Conservation (phyloP, 2,797 vertebrate genomes). For the Artibeus lituratus region DNA sequence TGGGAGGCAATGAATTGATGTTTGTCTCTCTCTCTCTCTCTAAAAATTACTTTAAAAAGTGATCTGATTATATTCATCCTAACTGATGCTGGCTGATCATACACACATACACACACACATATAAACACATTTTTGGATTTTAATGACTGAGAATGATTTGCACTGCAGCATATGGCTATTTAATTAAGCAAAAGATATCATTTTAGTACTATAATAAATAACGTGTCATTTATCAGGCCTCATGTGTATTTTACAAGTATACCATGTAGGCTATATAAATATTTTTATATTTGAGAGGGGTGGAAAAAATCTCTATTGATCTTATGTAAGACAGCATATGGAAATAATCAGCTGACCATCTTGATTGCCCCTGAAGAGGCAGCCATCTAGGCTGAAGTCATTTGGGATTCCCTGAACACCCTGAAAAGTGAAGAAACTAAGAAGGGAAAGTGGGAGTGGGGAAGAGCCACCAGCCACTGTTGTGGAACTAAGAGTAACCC, state of each 20-base stretch:
- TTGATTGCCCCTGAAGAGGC: neutral
- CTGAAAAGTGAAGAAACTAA: neutral
- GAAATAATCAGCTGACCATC: neutral
- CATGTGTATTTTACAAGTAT: conserved; percentile 45
- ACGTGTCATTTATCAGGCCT: conserved; percentile 57
- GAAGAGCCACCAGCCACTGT: neutral
- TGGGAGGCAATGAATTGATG: neutral
- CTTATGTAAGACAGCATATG: neutral
- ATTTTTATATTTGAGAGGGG: neutral
- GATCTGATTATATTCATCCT: conserved; percentile 22
- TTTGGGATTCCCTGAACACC: neutral
- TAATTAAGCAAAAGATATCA: conserved; percentile 68
- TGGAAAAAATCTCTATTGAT: neutral
- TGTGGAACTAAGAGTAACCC: neutral
- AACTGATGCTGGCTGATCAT: neutral
- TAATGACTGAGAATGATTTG: conserved; percentile 69
- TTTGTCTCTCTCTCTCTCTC: neutral
- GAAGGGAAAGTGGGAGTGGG: neutral
- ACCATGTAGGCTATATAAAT: conserved; percentile 41
- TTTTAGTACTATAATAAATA: conserved; percentile 70
- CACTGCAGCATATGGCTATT: conserved; percentile 66
- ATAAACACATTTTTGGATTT: conserved; percentile 40
- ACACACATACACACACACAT: neutral
- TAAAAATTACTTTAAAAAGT: neutral
- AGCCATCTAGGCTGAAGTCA: neutral